Evolutionary conservation across 2,113 vertebrate genomes (phyloP).

Genomic region (Acanthisitta chloris): DNA sequence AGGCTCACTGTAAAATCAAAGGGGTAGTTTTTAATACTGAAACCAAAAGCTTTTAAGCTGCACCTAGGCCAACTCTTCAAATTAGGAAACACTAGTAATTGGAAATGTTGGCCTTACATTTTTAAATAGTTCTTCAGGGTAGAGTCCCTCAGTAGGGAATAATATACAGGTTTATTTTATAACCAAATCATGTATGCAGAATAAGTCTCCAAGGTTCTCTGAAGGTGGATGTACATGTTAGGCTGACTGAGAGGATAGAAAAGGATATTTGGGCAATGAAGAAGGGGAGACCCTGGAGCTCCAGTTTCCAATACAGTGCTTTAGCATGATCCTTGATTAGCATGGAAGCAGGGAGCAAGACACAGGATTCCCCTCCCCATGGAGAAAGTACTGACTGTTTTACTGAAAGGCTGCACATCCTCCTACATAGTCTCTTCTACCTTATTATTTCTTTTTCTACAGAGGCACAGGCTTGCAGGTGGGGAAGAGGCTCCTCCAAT

Average conservation of each 20-base stretch:
- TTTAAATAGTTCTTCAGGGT: neutral
- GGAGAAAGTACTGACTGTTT: neutral
- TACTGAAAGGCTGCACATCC: neutral
- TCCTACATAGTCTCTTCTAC: neutral
- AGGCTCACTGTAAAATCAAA: neutral
- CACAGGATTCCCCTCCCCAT: accelerated
- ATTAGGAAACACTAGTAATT: neutral
- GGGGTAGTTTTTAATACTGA: neutral
- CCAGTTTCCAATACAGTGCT: neutral
- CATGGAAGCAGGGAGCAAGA: neutral
- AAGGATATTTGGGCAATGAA: neutral
- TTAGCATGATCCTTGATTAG: neutral
- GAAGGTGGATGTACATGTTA: neutral
- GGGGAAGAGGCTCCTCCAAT: accelerated
- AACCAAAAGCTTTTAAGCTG: neutral
- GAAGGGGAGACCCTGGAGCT: neutral
- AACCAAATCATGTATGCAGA: neutral
- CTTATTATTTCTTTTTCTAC: neutral
- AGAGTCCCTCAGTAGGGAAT: neutral
- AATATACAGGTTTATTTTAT: neutral
- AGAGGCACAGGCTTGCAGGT: neutral
- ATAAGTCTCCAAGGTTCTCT: neutral
- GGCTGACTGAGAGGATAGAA: neutral
- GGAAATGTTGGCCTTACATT: neutral
- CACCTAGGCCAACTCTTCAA: neutral